phyloP scores from a whole-genome alignment of 2,113 vertebrate species.

The Protomyctophum bolini region DNA sequence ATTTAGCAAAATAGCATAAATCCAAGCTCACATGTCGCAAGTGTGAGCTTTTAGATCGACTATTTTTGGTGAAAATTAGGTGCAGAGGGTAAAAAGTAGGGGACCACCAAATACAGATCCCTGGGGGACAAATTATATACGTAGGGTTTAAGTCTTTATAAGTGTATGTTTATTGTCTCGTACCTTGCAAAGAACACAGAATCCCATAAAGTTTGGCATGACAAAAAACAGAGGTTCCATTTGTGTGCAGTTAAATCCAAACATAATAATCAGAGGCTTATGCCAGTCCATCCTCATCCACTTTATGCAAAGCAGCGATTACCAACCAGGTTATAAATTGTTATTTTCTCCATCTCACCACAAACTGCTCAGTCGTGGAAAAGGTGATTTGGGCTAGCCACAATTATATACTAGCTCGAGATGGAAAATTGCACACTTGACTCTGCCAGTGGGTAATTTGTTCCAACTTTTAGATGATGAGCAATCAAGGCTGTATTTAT shows the following conservation, averaged over 20 bases:
- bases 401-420: slow-evolving; percentile 57
- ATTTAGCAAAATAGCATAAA: too few species aligned
- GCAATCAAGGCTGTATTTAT: slow-evolving; percentile 65
- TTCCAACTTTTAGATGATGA: slow-evolving; percentile 64
- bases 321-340: slow-evolving; percentile 63
- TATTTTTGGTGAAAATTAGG: too few species aligned
- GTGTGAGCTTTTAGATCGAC: too few species aligned
- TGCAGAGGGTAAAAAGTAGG: too few species aligned
- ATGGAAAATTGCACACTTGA: slow-evolving; percentile 59
- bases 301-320: slow-evolving; percentile 67
- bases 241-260: slow-evolving; percentile 44
- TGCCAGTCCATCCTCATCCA: slow-evolving; percentile 30
- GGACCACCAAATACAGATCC: too few species aligned
- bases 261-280: slow-evolving; percentile 52
- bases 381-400: slow-evolving; percentile 60
- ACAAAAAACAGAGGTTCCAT: slow-evolving; percentile 46
- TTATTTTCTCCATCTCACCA: slow-evolving; percentile 65
- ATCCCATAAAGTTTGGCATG: slow-evolving; percentile 53
- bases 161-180: slow-evolving; percentile 56
- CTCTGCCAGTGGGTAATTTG: slow-evolving; percentile 62
- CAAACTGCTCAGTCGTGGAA: slow-evolving; percentile 59
- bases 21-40: too few species aligned
- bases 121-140: too few species aligned
- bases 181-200: slow-evolving; percentile 44
- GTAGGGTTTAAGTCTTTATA: neutral